Percentiles rank a stretch among this genome's conserved stretches.
phyloP scores from a whole-genome alignment of 2,113 vertebrate species.

The Elgaria multicarinata region DNA sequence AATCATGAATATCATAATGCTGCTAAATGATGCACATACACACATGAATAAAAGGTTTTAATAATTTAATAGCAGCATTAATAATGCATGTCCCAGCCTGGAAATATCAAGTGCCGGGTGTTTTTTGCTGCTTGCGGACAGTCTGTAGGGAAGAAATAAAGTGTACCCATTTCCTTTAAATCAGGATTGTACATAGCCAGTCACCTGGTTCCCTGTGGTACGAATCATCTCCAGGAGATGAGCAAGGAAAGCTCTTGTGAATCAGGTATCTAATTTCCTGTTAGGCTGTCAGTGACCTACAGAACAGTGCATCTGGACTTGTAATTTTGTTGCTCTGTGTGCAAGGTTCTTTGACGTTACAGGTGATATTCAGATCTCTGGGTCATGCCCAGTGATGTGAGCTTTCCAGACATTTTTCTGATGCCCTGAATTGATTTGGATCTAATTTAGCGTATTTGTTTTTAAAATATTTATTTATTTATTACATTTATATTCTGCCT shows the following conservation, averaged over 20 bases:
- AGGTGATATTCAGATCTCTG: no score
- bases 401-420: no score
- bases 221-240: neutral
- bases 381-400: no score
- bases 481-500: no score
- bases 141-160: neutral
- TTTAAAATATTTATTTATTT: no score
- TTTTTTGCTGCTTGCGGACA: neutral
- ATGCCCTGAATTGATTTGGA: no score
- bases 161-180: neutral
- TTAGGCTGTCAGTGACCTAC: neutral
- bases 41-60: neutral
- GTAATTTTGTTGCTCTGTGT: no score
- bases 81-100: neutral
- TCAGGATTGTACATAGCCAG: neutral
- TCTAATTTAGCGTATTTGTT: no score
- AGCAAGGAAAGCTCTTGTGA: neutral
- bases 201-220: neutral
- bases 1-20: neutral
- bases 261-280: neutral
- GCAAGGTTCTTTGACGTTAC: no score
- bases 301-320: no score
- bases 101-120: neutral
- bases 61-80: constrained; percentile 6
- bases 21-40: neutral